Evolutionary conservation across 1,140 invertebrate genomes (phyloP), one percentile per base, ranked within the genome.

Genomic region (Luehdorfia chinensis): DNA sequence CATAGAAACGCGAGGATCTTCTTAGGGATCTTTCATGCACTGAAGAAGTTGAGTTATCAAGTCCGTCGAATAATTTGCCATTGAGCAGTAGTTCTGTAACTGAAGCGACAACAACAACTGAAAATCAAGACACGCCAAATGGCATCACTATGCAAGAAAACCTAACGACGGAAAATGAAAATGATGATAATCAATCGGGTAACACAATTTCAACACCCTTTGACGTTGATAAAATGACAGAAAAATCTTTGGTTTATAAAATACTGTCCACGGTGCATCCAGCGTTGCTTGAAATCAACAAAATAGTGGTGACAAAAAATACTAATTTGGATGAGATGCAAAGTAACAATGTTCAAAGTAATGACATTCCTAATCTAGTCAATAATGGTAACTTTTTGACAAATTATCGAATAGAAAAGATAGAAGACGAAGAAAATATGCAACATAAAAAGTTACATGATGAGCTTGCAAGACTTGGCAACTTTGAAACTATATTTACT

Each of bases 1-100:
- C 45, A 33, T 75, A 88, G 87, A 84, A 84, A 81, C 81, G 79
- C 2, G 78, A 87, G 64, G 79, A 85, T 12, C 65, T 88, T 21
- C 50, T 88, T 13, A 68, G 60, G 53, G 74, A 87, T 33, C 55
- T 88, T 16, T 85, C 83, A 3, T 88, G 87, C 50, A 41, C 52
- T 14, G 80, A 85, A 43, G 75, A 84, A 48, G 79, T 74, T 19
- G 77, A 83, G 28, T 46, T 66, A 43, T 66, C 68, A 8, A 66
- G 36, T 18, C 54, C 50, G 11, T 41, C 53, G 1, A 54, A 30
- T 33, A 12, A 50, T 21, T 30, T 51, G 19, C 50, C 60, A 8
- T 21, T 37, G 25, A 70, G 58, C 21, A 53, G 57, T 9, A 53
- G 60, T 9, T 61, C 59, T 3, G 55, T 53, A 1, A 6, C 8